phyloP scores from a whole-genome alignment of 1,140 invertebrate species.

The Hestina assimilis region DNA sequence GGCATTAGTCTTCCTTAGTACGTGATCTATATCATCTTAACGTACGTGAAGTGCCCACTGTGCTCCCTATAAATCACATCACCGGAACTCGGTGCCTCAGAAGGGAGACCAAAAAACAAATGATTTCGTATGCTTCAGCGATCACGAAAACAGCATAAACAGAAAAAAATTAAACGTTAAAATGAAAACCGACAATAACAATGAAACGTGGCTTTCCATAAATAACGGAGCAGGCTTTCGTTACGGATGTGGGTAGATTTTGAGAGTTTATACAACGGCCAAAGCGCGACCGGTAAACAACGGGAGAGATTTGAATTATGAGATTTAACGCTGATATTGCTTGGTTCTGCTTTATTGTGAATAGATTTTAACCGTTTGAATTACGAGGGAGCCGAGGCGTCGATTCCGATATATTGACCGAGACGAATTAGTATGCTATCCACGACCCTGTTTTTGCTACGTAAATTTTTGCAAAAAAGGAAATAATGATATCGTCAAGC shows the following conservation, averaged over 20 bases:
- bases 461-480: conserved; percentile 70
- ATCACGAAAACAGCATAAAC: conserved; percentile 66
- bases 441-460: conserved; percentile 62
- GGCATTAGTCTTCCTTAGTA: conserved; percentile 47
- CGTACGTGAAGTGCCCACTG: conserved; percentile 43
- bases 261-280: conserved; percentile 68
- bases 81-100: conserved; percentile 48
- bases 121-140: conserved; percentile 51
- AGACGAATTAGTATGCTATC: conserved; percentile 58
- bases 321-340: conserved; percentile 64
- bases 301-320: conserved; percentile 70
- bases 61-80: conserved; percentile 55
- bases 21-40: conserved; percentile 42
- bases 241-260: conserved; percentile 75
- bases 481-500: conserved; percentile 74
- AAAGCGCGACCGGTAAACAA: conserved; percentile 61
- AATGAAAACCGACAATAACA: conserved; percentile 74
- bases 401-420: conserved; percentile 66
- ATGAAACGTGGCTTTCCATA: conserved; percentile 75
- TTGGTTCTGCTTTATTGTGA: conserved; percentile 60
- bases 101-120: conserved; percentile 57
- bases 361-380: conserved; percentile 59
- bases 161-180: conserved; percentile 70
- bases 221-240: conserved; percentile 73
- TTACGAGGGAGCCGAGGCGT: conserved; percentile 36